A percentile compares a stretch with the other conserved stretches of the same genome.
Conservation (phyloP, 1,140 invertebrate genomes). For the Drosophila persimilis region DNA sequence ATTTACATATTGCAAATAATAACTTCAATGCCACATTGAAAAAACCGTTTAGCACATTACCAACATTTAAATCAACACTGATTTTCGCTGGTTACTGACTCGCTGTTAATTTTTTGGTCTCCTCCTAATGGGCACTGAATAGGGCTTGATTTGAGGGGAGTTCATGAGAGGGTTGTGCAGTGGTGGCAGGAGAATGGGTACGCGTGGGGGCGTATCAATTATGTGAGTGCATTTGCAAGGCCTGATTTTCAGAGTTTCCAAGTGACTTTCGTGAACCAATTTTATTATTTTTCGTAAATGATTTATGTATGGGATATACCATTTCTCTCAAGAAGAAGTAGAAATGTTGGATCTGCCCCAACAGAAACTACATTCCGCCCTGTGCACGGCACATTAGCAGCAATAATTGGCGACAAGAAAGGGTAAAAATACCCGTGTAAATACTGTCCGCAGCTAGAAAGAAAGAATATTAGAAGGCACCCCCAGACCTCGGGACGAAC, state of each 20-base stretch:
- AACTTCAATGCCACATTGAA: constrained; percentile 42
- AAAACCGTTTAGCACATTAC: constrained; percentile 26
- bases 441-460: constrained; percentile 12
- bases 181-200: background rate
- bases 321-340: too few species aligned
- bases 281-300: background rate
- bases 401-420: constrained; percentile 35
- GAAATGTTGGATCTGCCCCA: too few species aligned
- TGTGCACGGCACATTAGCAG: constrained; percentile 46
- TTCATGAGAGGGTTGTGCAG: background rate
- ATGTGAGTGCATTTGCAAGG: constrained; percentile 10
- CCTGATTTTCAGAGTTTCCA: background rate
- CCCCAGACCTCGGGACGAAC: constrained; percentile 20
- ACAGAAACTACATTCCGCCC: constrained; percentile 35
- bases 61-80: constrained; percentile 33
- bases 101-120: constrained; percentile 15
- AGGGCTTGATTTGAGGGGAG: background rate
- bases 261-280: background rate
- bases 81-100: constrained; percentile 11
- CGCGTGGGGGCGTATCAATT: too few species aligned
- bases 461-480: constrained; percentile 34
- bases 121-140: background rate
- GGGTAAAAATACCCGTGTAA: constrained; percentile 8
- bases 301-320: background rate
- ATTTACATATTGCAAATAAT: constrained; percentile 49